phyloP scores from a whole-genome alignment of 1,140 invertebrate genomes.

The Atopsyche davidsoni region DNA sequence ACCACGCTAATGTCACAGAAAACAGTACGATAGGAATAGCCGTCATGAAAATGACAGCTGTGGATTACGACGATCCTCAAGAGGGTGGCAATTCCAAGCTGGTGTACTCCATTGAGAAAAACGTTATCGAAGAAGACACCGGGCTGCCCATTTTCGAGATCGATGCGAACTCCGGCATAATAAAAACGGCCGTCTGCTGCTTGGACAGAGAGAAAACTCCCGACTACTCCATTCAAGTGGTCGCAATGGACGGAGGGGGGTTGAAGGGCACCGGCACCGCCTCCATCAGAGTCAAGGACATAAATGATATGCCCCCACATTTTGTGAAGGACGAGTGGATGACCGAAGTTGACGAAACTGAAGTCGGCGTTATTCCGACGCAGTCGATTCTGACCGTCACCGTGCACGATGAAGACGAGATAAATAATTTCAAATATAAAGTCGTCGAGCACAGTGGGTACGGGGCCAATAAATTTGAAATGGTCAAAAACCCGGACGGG shows the following conservation, averaged over 20 bases:
- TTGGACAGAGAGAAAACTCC: slow-evolving; percentile 60
- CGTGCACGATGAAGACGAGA: slow-evolving; percentile 60
- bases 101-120: slow-evolving; percentile 62
- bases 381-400: slow-evolving; percentile 58
- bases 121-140: slow-evolving; percentile 59
- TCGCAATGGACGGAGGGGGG: slow-evolving; percentile 55
- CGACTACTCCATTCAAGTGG: slow-evolving; percentile 61
- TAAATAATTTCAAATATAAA: slow-evolving; percentile 49
- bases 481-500: slow-evolving; percentile 59
- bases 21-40: slow-evolving; percentile 57
- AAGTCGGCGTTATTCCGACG: slow-evolving; percentile 52
- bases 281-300: slow-evolving; percentile 54
- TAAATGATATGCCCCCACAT: slow-evolving; percentile 57
- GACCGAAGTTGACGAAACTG: slow-evolving; percentile 62
- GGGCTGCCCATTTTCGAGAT: slow-evolving; percentile 60
- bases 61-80: slow-evolving; percentile 63
- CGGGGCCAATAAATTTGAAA: slow-evolving; percentile 59
- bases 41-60: slow-evolving; percentile 65
- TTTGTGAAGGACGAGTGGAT: slow-evolving; percentile 62
- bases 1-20: slow-evolving; percentile 60
- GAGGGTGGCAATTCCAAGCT: slow-evolving; percentile 60
- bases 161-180: slow-evolving; percentile 57
- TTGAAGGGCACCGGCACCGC: slow-evolving; percentile 53
- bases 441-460: slow-evolving; percentile 56
- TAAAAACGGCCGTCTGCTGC: slow-evolving; percentile 59